Percentiles rank a stretch among this genome's conserved stretches.
phyloP scores from a whole-genome alignment of 2,888 invertebrate genomes.

The Adelognathus sp. region DNA sequence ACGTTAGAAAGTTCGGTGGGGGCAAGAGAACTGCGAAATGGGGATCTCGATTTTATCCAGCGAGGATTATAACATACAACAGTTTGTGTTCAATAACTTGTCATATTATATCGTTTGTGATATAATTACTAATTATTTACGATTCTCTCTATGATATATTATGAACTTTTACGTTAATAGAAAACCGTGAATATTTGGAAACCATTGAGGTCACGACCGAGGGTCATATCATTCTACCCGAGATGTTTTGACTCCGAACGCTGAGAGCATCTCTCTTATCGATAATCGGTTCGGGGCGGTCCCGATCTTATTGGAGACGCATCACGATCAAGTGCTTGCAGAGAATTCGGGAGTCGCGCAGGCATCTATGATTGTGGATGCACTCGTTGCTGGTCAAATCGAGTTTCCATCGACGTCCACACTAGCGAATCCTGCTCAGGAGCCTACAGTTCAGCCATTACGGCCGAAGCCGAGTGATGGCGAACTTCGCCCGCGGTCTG shows the following conservation, averaged over 20 bases:
- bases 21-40: background rate
- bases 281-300: background rate
- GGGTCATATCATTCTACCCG: background rate
- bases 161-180: too few relatives aligned
- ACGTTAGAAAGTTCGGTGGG: background rate
- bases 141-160: background rate
- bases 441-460: background rate
- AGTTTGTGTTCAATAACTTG: background rate
- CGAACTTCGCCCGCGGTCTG: background rate
- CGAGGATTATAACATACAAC: background rate
- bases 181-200: background rate
- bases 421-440: background rate
- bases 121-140: background rate
- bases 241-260: background rate
- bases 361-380: background rate
- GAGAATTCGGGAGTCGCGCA: background rate
- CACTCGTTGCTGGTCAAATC: background rate
- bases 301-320: background rate
- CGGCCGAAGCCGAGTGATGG: background rate
- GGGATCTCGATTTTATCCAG: background rate
- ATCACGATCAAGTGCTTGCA: background rate
- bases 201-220: background rate
- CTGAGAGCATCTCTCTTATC: background rate
- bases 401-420: background rate
- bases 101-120: background rate